Percentiles rank a stretch among this genome's conserved stretches.
Conservation (phyloP, 2,888 invertebrate genomes). For the Galeruca laticollis region DNA sequence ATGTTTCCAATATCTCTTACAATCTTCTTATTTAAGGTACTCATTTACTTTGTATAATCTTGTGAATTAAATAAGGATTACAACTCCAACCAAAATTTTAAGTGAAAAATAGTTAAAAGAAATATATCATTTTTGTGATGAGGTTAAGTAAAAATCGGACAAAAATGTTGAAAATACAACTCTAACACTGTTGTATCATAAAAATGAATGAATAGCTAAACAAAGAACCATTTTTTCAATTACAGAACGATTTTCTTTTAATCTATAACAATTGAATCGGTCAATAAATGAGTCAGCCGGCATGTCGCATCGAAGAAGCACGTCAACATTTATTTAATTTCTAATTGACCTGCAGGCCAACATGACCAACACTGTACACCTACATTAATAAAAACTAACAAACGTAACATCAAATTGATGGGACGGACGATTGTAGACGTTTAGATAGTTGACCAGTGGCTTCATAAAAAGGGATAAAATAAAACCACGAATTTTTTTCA, state of each 20-base stretch:
- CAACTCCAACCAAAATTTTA: too few relatives aligned
- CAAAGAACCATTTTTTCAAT: slow-evolving; percentile 13
- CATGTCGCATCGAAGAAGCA: slow-evolving; percentile 55
- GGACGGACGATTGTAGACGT: slow-evolving; percentile 24
- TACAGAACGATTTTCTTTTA: slow-evolving; percentile 16
- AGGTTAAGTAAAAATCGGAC: not conserved
- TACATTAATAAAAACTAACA: slow-evolving; percentile 56
- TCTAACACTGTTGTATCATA: not conserved
- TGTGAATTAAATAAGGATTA: too few relatives aligned
- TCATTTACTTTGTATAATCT: too few relatives aligned
- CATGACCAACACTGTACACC: slow-evolving; percentile 63
- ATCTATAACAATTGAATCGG: slow-evolving; percentile 49
- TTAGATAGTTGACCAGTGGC: slow-evolving; percentile 26
- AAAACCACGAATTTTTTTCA: too few relatives aligned
- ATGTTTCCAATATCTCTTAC: too few relatives aligned
- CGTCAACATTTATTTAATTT: slow-evolving; percentile 63
- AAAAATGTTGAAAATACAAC: not conserved
- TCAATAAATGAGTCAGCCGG: slow-evolving; percentile 48
- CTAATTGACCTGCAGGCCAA: slow-evolving; percentile 68
- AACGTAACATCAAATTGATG: slow-evolving; percentile 42
- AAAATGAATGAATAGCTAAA: not conserved
- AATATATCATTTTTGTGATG: too few relatives aligned
- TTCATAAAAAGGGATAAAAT: too few relatives aligned
- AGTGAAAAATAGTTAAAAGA: too few relatives aligned
- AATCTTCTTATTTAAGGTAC: too few relatives aligned